Conservation (phyloP, 1,140 invertebrate species). For the Sycophila sp. region DNA sequence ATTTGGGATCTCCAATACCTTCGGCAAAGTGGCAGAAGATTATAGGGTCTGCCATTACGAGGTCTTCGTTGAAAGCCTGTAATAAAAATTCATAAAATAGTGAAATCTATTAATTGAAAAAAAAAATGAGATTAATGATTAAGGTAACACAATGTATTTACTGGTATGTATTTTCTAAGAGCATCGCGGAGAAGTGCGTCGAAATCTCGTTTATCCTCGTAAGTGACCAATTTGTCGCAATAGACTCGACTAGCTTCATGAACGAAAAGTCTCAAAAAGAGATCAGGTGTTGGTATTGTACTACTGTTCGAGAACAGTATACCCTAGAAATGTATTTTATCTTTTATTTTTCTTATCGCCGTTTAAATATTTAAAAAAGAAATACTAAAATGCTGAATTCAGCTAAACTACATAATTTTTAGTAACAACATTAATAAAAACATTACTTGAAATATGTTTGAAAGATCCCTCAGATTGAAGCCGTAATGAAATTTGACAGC, state of each 20-base stretch:
- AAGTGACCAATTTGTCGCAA: slow-evolving; percentile 85
- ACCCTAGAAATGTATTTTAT: slow-evolving; percentile 70
- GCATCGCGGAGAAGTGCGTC: slow-evolving; percentile 79
- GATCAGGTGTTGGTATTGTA: slow-evolving; percentile 74
- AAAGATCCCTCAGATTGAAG: slow-evolving; percentile 92
- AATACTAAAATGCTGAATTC: not conserved
- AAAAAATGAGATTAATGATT: not conserved
- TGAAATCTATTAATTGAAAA: too few species aligned
- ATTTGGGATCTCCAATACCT: slow-evolving; percentile 91
- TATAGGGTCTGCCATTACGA: slow-evolving; percentile 76
- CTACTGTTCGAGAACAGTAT: slow-evolving; percentile 88
- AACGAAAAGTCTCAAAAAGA: slow-evolving; percentile 84
- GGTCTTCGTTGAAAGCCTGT: slow-evolving; percentile 73
- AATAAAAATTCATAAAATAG: not conserved
- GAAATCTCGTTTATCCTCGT: slow-evolving; percentile 77
- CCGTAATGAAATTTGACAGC: slow-evolving; percentile 95
- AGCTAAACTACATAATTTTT: too few species aligned
- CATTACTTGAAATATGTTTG: slow-evolving; percentile 86
- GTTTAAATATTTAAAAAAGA: not conserved
- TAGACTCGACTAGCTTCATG: slow-evolving; percentile 93
- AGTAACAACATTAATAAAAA: not conserved
- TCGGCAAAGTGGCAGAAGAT: slow-evolving; percentile 92
- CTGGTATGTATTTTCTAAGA: slow-evolving; percentile 87
- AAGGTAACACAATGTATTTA: slow-evolving; percentile 47
- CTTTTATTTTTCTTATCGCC: not conserved